Percentiles rank a stretch among this genome's conserved stretches.
Conservation (phyloP, 1,140 invertebrate species). For the Nasonia giraulti region DNA sequence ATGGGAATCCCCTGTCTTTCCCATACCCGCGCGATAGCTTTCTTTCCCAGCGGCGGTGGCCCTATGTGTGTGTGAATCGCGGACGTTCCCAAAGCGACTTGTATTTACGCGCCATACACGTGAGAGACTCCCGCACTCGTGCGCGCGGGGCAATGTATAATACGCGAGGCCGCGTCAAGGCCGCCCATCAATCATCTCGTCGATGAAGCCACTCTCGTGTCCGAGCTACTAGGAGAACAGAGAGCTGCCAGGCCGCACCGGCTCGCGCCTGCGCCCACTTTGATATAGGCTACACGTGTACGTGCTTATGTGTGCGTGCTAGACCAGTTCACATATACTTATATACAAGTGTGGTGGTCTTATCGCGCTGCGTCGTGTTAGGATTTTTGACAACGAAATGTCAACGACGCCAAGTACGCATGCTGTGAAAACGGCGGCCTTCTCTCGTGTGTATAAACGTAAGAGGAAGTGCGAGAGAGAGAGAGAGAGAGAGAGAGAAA, state of each 20-base stretch:
- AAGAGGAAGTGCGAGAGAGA: no score
- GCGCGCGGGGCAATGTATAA: not conserved
- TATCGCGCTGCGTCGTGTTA: not conserved
- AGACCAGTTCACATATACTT: not conserved
- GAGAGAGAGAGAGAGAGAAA: no score
- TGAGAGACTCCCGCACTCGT: not conserved
- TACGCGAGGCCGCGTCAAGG: not conserved
- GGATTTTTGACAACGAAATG: no score
- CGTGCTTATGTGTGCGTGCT: not conserved
- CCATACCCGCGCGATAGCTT: conserved; percentile 58
- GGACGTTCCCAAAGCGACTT: conserved; percentile 57
- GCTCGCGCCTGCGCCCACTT: not conserved
- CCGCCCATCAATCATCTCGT: conserved; percentile 58
- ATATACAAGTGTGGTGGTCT: not conserved
- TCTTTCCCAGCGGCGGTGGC: conserved; percentile 57
- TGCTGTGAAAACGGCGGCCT: no score
- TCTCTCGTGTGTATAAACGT: no score
- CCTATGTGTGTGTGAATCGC: conserved; percentile 49
- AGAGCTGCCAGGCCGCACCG: not conserved
- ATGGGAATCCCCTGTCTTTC: conserved; percentile 63
- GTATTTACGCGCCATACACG: not conserved
- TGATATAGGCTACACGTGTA: not conserved
- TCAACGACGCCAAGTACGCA: no score
- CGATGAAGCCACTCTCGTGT: conserved; percentile 53
- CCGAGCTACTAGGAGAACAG: conserved; percentile 55